A percentile compares a stretch with the other conserved stretches of the same genome.
Conservation (phyloP, 2,797 vertebrate species). For the Numenius phaeopus region DNA sequence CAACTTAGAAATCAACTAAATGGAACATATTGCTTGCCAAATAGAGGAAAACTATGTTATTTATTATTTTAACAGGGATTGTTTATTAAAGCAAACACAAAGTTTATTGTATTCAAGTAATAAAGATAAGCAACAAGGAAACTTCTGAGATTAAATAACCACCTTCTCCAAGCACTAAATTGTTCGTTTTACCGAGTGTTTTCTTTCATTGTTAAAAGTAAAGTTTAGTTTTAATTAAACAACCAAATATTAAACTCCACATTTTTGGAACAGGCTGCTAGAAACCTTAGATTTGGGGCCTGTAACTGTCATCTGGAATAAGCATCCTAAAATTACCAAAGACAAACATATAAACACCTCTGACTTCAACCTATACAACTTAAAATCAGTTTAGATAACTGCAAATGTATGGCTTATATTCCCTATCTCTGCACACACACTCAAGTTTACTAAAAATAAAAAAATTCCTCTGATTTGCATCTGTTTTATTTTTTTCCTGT, state of each 20-base stretch:
- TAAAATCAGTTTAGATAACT: slow-evolving; percentile 2
- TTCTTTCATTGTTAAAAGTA: not conserved
- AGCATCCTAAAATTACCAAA: not conserved
- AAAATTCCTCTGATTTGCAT: slow-evolving; percentile 27
- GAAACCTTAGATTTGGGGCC: not conserved
- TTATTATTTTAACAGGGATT: not conserved
- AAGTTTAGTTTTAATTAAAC: slow-evolving; percentile 23
- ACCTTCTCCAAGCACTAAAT: not conserved
- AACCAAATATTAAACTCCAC: not conserved
- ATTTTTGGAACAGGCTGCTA: not conserved
- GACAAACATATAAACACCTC: not conserved
- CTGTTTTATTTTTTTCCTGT: not conserved
- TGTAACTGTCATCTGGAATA: not conserved
- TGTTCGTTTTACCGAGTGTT: not conserved
- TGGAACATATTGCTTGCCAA: not conserved
- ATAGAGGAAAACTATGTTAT: not conserved
- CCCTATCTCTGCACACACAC: not conserved
- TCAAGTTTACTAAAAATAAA: slow-evolving; percentile 32
- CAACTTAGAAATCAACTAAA: slow-evolving; percentile 27
- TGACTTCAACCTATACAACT: not conserved
- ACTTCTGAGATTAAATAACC: not conserved
- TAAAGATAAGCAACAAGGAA: slow-evolving; percentile 33
- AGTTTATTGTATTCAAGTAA: not conserved
- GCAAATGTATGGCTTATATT: slow-evolving; percentile 17
- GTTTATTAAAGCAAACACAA: not conserved